Base-by-base conservation (phyloP, 2,113 vertebrate genomes). In the Cyanoderma ruficeps region DNA sequence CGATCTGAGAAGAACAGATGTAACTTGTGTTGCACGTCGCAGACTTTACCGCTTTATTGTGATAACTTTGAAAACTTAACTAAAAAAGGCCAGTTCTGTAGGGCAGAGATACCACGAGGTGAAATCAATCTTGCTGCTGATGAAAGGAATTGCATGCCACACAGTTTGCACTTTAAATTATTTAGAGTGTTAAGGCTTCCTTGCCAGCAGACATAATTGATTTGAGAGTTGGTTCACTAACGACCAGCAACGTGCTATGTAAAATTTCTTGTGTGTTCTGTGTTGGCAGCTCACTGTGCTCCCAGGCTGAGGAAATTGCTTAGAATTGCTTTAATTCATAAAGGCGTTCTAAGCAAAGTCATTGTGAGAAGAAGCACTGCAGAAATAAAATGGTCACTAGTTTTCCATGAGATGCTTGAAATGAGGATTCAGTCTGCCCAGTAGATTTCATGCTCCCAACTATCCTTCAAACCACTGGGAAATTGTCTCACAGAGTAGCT, bases 201-300 rank as follows among this genome's bases (percentile, higher is more conserved):
- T 97, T 96, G 90, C 87, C 90, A 97, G 67, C 71, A 87, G 76
- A 97, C 18, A 0, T 94, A 94, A 98, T 97, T 97, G 96, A 97
- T 97, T 97, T 97, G 94, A 91, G 94, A 92, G 78, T 27, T 93
- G 67, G n/a, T 79, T 88, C 92, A 83, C 96, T 97, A 93, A 96
- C 93, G 96, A 88, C 94, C 80, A 94, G 55, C 50, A 75, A 82
- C 22, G 70, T 75, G 69, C 30, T 93, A 94, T 95, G 77, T 94
- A 96, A 96, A 97, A 96, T 94, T 77, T 57, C 41, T 25, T 4
- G 41, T 92, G 69, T 69, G 57, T 91, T 97, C 96, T 93, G 37
- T 83, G 84, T 84, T 96, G 85, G 37, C 88, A 87, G 42, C 46
- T 91, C 59, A 47, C 52, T 31, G n/a, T 93, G 89, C 59, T 97